These are phyloP conservation scores for Egretta garzetta DNA, from an alignment of 2,113 vertebrate genomes.

Conservation along the genomic window DNA sequence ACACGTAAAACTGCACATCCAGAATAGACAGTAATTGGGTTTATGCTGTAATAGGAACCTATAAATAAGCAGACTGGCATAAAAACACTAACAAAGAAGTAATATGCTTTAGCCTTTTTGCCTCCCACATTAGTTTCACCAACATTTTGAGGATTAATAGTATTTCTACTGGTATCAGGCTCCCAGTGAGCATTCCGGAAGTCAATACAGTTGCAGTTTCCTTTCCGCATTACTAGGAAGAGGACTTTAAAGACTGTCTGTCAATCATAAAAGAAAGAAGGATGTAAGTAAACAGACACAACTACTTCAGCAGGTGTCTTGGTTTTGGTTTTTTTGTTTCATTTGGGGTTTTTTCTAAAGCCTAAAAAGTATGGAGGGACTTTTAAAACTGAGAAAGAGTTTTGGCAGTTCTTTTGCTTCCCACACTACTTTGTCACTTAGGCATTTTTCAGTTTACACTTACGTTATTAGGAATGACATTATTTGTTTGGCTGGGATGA, in stretches of 20 bases:
- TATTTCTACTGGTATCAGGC: neutral
- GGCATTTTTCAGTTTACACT: slow-evolving; percentile 47
- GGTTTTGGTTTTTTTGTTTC: neutral
- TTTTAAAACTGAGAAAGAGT: neutral
- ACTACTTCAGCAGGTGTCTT: neutral
- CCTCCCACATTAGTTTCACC: neutral
- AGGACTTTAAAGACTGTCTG: neutral
- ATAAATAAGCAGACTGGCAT: neutral
- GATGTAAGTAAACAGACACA: neutral
- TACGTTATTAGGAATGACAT: slow-evolving; percentile 74
- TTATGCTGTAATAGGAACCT: neutral
- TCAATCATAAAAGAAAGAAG: neutral
- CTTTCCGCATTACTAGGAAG: neutral
- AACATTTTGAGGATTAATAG: neutral
- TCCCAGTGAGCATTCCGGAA: neutral
- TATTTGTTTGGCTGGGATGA: slow-evolving; percentile 70
- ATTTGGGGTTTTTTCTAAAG: neutral
- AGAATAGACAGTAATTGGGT: neutral
- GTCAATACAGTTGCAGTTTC: neutral
- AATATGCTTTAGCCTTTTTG: neutral
- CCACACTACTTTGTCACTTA: neutral
- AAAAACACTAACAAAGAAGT: neutral
- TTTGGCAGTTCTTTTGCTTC: neutral
- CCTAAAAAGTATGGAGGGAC: neutral
- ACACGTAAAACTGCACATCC: neutral